These are phyloP conservation scores for Subanguina moxae DNA, from an alignment of 1,140 invertebrate species.

Conservation along the genomic window DNA sequence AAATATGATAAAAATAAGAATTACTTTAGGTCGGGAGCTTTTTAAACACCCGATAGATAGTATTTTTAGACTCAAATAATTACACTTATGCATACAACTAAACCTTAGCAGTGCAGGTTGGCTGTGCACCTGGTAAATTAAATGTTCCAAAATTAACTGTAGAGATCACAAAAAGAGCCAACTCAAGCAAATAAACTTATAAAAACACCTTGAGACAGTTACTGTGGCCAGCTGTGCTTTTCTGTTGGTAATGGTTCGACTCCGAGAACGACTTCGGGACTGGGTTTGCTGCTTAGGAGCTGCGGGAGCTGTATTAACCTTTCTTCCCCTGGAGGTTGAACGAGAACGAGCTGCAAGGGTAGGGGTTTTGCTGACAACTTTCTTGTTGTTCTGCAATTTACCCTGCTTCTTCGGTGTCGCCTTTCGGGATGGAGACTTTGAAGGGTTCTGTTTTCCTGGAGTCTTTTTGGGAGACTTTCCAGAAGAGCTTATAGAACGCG, in stretches of 20 bases:
- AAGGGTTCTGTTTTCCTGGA: background rate
- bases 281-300: background rate
- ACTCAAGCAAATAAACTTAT: background rate
- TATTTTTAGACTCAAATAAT: background rate
- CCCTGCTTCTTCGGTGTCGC: background rate
- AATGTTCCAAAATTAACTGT: background rate
- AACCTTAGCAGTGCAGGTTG: background rate
- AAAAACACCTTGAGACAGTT: background rate
- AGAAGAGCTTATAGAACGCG: background rate
- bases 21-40: background rate
- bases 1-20: too few species aligned
- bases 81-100: background rate
- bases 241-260: background rate
- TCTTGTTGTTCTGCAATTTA: too few species aligned
- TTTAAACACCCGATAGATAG: background rate
- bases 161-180: background rate
- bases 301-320: background rate
- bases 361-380: too few species aligned
- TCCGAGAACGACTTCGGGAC: background rate
- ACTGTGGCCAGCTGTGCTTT: background rate
- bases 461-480: slow-evolving; percentile 1
- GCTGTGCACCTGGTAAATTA: background rate
- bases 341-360: background rate
- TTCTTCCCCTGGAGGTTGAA: background rate
- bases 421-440: background rate